phyloP scores from a whole-genome alignment of 2,797 vertebrate genomes.

The Xenopus petersii region DNA sequence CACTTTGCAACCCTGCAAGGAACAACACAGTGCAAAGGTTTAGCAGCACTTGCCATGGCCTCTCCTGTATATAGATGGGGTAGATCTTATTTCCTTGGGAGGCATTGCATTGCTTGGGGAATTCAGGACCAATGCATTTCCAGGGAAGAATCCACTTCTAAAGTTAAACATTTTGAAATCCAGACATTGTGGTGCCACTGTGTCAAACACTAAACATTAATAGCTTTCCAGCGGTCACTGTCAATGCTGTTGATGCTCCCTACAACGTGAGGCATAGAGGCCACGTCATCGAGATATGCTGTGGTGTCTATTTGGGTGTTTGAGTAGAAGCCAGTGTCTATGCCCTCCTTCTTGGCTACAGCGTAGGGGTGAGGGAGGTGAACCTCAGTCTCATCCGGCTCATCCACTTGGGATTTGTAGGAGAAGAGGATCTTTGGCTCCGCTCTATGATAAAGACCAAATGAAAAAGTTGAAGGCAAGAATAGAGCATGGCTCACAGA shows the following conservation, averaged over 20 bases:
- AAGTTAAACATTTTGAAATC: not conserved
- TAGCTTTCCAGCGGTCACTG: conserved; percentile 90
- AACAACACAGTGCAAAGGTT: not conserved
- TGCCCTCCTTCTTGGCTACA: conserved; percentile 78
- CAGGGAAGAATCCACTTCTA: too few relatives aligned
- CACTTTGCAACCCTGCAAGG: not conserved
- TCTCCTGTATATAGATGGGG: not conserved
- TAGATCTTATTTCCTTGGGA: not conserved
- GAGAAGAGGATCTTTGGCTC: conserved; percentile 99
- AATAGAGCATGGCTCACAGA: not conserved
- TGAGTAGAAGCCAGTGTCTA: conserved; percentile 80
- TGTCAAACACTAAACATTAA: conserved; percentile 70
- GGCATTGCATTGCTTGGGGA: not conserved
- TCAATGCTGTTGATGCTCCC: conserved; percentile 88
- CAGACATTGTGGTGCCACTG: conserved; percentile 33
- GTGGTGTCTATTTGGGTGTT: conserved; percentile 91
- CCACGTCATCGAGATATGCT: conserved; percentile 86
- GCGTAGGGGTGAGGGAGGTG: conserved; percentile 87
- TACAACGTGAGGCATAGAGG: conserved; percentile 81
- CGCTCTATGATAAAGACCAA: conserved; percentile 66
- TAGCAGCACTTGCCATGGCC: conserved; percentile 28
- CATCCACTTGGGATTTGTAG: conserved; percentile 96
- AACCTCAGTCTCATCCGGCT: conserved; percentile 88
- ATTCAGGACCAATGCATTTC: not conserved
- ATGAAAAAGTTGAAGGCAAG: not conserved